Conservation (phyloP, 2,888 invertebrate genomes). For the Heliconius aoede region DNA sequence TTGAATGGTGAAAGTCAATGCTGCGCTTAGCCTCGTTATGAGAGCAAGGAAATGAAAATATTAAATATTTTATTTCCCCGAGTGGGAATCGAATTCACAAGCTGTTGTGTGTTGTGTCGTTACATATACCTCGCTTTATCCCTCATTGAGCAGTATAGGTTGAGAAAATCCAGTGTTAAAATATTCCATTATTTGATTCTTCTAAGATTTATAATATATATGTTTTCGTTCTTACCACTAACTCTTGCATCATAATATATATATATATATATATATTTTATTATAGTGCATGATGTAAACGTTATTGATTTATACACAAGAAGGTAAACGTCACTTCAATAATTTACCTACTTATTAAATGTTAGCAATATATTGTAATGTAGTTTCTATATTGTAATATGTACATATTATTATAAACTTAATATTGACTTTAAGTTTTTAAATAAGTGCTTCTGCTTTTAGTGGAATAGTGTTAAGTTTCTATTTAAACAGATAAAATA, state of each 20-base stretch:
- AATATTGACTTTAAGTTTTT: background rate
- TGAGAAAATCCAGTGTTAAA: too few relatives aligned
- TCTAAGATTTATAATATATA: too few relatives aligned
- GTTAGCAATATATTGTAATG: background rate
- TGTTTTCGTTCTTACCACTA: background rate
- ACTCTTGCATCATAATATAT: background rate
- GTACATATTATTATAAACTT: background rate
- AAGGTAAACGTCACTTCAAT: background rate
- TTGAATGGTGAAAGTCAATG: background rate
- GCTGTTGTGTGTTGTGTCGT: too few relatives aligned
- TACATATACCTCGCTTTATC: too few relatives aligned
- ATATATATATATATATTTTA: background rate
- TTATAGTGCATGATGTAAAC: background rate
- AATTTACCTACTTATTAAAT: background rate
- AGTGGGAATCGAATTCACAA: too few relatives aligned
- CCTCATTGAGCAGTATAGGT: too few relatives aligned
- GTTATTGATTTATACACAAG: background rate
- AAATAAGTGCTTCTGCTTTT: background rate
- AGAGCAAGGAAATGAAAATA: too few relatives aligned
- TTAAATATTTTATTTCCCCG: too few relatives aligned
- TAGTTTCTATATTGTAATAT: constrained; percentile 1
- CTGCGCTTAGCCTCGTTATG: background rate
- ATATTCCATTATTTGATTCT: too few relatives aligned
- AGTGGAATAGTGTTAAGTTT: background rate
- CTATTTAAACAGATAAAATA: background rate